Evolutionary conservation across 2,888 invertebrate genomes (phyloP), one percentile per base, ranked within the genome.

Genomic region (Ectemnius continuus): DNA sequence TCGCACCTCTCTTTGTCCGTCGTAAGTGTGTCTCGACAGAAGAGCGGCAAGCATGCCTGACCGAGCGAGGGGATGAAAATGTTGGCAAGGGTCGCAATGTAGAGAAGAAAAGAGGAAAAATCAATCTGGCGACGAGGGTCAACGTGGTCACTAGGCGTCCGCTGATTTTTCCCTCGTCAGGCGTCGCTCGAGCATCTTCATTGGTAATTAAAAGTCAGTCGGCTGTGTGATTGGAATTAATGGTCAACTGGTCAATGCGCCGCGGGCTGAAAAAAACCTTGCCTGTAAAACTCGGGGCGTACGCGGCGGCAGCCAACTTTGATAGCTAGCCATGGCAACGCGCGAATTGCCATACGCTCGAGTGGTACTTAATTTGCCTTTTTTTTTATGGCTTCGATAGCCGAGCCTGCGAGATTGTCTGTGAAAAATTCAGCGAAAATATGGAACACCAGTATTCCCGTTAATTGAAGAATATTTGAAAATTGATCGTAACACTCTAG

Each of bases 121-220:
- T 83, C 78, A 75, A 82, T 82, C 79, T 75, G 52, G 52, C 52
- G n/a, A 16, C 65, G 73, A 79, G 77, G 70, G 66, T 67, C 66
- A 67, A 57, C 65, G 36, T 36, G 36, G 36, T 36, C 64, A 52
- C 73, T 45, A 76, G 79, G 76, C 69, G 75, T 77, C 76, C 59
- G 75, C 83, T 84, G 83, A 87, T 88, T 88, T 86, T 87, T 86
- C 82, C 82, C 83, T 87, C 85, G 82, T 85, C 87, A 81, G 80
- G 85, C 84, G 80, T 81, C 84, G 84, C 77, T 82, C 82, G 83
- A 79, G 85, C 81, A 86, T 88, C 90, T 88, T 90, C 89, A 90
- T 89, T 87, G 89, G 87, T 90, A 89, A 90, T 90, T 90, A 90
- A 90, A 90, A 90, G 80, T 86, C 86, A 87, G 83, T 85, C 81